A percentile compares a stretch with the other conserved stretches of the same genome.
phyloP scores from a whole-genome alignment of 2,888 invertebrate genomes.

The Nemurella pictetii region DNA sequence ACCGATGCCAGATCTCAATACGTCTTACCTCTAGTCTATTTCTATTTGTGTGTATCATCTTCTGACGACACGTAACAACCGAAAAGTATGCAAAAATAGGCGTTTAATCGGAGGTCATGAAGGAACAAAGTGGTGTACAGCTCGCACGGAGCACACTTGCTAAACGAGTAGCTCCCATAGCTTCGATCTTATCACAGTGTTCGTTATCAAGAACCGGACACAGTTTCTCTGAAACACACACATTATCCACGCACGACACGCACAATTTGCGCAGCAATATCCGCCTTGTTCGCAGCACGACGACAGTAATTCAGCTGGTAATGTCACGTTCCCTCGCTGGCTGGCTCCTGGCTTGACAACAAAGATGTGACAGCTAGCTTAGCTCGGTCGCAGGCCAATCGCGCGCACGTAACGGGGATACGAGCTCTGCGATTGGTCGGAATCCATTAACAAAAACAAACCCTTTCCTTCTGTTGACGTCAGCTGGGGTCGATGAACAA shows the following conservation, averaged over 20 bases:
- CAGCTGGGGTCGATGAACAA: constrained; percentile 40
- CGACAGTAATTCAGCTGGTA: constrained; percentile 1
- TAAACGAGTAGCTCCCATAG: constrained; percentile 35
- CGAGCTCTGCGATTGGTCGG: constrained; percentile 32
- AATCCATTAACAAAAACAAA: constrained; percentile 39
- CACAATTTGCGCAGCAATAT: background rate
- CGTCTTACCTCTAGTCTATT: constrained; percentile 43
- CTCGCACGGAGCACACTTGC: constrained; percentile 35
- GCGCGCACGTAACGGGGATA: background rate
- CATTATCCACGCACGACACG: background rate
- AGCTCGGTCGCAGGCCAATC: background rate
- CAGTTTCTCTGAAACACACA: background rate
- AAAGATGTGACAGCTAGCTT: constrained; percentile 33
- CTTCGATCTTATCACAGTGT: background rate
- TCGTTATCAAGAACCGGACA: background rate
- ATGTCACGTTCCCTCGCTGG: constrained; percentile 20
- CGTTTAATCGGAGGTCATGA: constrained; percentile 34
- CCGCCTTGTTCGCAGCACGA: background rate
- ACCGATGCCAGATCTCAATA: background rate
- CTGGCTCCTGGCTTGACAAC: constrained; percentile 33
- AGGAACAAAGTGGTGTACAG: constrained; percentile 38
- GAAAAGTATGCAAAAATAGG: constrained; percentile 30
- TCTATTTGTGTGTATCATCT: constrained; percentile 42
- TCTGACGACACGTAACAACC: constrained; percentile 33
- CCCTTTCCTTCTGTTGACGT: constrained; percentile 36